Evolutionary conservation across 2,888 invertebrate species (phyloP), one percentile per base, ranked within the genome.

Genomic region (Lissocephala sabroskyi): DNA sequence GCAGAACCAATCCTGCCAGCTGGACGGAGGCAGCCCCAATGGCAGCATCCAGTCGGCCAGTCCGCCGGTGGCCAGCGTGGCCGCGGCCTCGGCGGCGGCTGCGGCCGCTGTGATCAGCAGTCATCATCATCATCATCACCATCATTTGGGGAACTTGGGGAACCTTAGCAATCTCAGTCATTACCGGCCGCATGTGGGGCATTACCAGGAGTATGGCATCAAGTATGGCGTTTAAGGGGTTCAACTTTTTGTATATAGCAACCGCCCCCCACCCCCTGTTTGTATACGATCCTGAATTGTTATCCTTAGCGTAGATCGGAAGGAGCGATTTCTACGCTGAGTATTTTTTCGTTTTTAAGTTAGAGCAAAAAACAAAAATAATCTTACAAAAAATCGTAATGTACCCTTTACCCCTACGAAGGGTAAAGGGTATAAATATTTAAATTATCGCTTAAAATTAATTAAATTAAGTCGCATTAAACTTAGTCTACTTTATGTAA

Each of bases 201-300:
- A 84, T 49, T 85, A 85, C 52, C 85, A 85, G 77, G 85, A 85
- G 60, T 85, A 84, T 51, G 85, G 84, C 56, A 84, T 85, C 50
- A 85, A 85, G 59, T 85, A 85, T 67, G 82, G 85, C 52, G 85
- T 84, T 55, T 85, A 82, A 78, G 45, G 4, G 16, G n/a, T 17
- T n/a, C 19, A 13, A 29, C 26, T 13, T 29, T 11, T 32, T 43
- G 49, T 49, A 49, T 29, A 49, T 49, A 48, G n/a, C 19, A 14
- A 43, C 23, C 18, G 32, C 16, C 71, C 70, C 67, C 61, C 58
- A 68, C 68, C 68, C 65, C 73, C 67, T 68, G 73, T n/a, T n/a
- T n/a, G n/a, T 68, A 68, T 73, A 68, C 73, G 68, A 7, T 54
- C 33, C 26, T 70, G 68, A 73, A 68, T 65, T 67, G 68, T 68